Conservation (phyloP, 2,113 vertebrate species). For the Heterochromis multidens region DNA sequence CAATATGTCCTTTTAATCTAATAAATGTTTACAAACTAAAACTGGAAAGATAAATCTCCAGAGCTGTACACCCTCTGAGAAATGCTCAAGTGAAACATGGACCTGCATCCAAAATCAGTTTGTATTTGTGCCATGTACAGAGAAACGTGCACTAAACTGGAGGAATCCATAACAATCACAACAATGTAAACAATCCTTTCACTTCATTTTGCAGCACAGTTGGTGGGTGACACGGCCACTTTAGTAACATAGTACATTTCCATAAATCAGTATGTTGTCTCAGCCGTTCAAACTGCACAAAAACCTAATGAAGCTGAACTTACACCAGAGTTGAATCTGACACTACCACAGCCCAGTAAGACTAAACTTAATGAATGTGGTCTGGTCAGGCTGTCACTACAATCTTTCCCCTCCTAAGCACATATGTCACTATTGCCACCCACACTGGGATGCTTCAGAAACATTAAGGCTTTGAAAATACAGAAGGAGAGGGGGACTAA, state of each 20-base stretch:
- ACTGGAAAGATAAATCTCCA: background rate
- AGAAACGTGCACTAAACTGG: background rate
- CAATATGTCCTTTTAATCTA: background rate
- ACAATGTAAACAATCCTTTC: background rate
- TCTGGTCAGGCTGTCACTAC: slow-evolving; percentile 18
- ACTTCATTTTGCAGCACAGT: background rate
- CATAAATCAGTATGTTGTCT: background rate
- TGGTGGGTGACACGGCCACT: background rate
- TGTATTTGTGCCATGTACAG: background rate
- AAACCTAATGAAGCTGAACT: background rate
- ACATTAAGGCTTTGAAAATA: slow-evolving; percentile 40
- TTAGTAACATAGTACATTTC: background rate
- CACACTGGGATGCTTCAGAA: slow-evolving; percentile 29
- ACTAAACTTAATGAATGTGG: background rate
- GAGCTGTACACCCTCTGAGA: background rate
- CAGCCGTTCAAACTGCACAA: background rate
- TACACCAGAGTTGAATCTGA: background rate
- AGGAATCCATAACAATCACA: background rate
- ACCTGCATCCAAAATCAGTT: background rate
- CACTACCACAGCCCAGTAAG: background rate
- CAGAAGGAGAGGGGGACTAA: slow-evolving; percentile 36
- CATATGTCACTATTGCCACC: slow-evolving; percentile 16
- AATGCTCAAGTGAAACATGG: background rate
- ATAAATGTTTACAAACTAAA: background rate
- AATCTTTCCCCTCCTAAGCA: background rate